phyloP scores from a whole-genome alignment of 1,140 invertebrate genomes.

The Hycleus cichorii region DNA sequence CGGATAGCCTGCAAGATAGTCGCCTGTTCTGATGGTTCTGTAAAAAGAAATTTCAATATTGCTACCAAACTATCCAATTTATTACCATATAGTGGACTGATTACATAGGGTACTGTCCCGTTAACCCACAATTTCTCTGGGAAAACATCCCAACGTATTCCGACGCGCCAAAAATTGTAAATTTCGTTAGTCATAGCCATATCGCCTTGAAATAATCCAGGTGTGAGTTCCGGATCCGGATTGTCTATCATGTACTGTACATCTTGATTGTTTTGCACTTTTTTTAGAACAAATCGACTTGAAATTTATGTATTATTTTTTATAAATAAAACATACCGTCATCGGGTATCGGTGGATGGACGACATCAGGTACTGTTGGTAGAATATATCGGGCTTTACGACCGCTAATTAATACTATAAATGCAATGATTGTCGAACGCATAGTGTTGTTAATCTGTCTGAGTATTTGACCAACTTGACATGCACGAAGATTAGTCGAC shows the following conservation, averaged over 20 bases:
- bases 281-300: background rate
- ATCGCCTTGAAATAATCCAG: slow-evolving; percentile 61
- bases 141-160: slow-evolving; percentile 56
- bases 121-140: slow-evolving; percentile 56
- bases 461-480: background rate
- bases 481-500: background rate
- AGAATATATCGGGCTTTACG: slow-evolving; percentile 27
- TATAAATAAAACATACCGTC: slow-evolving; percentile 30
- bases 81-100: slow-evolving; percentile 53
- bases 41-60: slow-evolving; percentile 7
- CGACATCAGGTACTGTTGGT: slow-evolving; percentile 39
- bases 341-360: slow-evolving; percentile 42
- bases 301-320: background rate
- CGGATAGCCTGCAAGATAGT: slow-evolving; percentile 53
- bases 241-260: slow-evolving; percentile 23
- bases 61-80: background rate
- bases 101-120: slow-evolving; percentile 51
- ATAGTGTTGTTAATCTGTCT: background rate
- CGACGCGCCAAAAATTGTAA: slow-evolving; percentile 51
- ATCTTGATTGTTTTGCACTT: background rate
- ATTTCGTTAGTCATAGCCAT: slow-evolving; percentile 51
- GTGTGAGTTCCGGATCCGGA: slow-evolving; percentile 58
- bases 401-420: background rate
- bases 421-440: background rate
- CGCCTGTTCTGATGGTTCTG: slow-evolving; percentile 49